phyloP scores from a whole-genome alignment of 2,888 invertebrate species.

The Linyphia triangularis region DNA sequence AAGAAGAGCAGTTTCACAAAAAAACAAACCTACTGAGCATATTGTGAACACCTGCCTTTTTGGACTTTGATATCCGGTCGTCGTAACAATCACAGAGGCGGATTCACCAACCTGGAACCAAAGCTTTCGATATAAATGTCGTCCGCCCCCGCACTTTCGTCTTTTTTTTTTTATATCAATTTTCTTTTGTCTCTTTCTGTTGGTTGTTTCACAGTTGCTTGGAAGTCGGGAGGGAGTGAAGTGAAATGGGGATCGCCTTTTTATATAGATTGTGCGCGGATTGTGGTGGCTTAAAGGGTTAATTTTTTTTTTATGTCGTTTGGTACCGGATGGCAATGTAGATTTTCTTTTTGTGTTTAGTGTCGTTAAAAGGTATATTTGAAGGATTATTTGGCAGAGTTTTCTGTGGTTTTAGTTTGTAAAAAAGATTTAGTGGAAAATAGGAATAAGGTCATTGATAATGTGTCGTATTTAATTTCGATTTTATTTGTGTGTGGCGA shows the following conservation, averaged over 20 bases:
- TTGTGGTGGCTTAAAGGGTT: background rate
- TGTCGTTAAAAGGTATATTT: too few relatives aligned
- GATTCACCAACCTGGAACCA: constrained; percentile 73
- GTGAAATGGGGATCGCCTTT: constrained; percentile 10
- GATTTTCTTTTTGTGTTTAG: background rate
- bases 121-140: constrained; percentile 53
- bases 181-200: constrained; percentile 62
- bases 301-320: background rate
- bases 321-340: background rate
- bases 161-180: constrained; percentile 52
- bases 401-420: too few relatives aligned
- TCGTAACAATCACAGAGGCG: constrained; percentile 59
- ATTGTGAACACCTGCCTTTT: constrained; percentile 74
- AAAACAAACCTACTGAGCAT: constrained; percentile 71
- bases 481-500: too few relatives aligned
- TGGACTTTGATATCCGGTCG: constrained; percentile 68
- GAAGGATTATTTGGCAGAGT: too few relatives aligned
- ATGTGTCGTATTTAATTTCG: too few relatives aligned
- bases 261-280: too few relatives aligned
- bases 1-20: constrained; percentile 43
- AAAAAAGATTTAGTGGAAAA: too few relatives aligned
- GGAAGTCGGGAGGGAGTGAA: background rate
- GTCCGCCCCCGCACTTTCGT: constrained; percentile 30
- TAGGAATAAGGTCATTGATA: too few relatives aligned
- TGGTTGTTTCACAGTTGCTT: constrained; percentile 71